Base-by-base conservation (phyloP, 1,140 invertebrate species). In the Hyposmocoma kahamanoa region DNA sequence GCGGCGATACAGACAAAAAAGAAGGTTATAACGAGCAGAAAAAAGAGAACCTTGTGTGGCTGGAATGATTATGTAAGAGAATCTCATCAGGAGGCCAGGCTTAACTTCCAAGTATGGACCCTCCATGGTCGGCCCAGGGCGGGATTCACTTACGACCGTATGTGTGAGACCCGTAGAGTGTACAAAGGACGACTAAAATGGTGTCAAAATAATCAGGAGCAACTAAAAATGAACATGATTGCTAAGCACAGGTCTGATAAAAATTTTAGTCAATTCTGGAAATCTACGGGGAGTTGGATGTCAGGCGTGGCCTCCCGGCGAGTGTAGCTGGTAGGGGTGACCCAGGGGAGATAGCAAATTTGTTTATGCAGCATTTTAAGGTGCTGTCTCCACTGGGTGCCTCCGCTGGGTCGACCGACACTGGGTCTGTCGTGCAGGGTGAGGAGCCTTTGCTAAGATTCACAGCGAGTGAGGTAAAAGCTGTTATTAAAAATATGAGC, bases 191-290 rank as follows among this genome's bases (percentile, higher is more conserved):
- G n/a, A n/a, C n/a, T n/a, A n/a, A n/a, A n/a, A n/a, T n/a, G n/a
- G n/a, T n/a, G 42, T 15, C 42, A 44, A 19, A 19, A 44, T 5
- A n/a, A 44, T 28, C 42, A 44, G 20, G 28, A 44, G 30, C 22
- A 44, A 26, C 26, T 44, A 3, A 44, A 44, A 28, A 24, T 44
- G 24, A 15, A 43, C 22, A 13, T 26, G 22, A 44, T 44, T 28
- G 42, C 42, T 15, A 20, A 24, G 17, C 20, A 28, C 6, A 13
- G 28, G 3, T 17, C 28, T 26, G 17, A 13, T 1, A 44, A 44
- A 19, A 17, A 44, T 17, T 44, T 44, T 17, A 28, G 17, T 11
- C 1, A 26, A 19, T 28, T 44, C 18, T 28, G 42, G 28, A 26
- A 44, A 28, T 13, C 22, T 6, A 32, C 28, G 19, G 20, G 20